Conservation (phyloP, 2,797 vertebrate species). For the Gephyroberyx darwinii region DNA sequence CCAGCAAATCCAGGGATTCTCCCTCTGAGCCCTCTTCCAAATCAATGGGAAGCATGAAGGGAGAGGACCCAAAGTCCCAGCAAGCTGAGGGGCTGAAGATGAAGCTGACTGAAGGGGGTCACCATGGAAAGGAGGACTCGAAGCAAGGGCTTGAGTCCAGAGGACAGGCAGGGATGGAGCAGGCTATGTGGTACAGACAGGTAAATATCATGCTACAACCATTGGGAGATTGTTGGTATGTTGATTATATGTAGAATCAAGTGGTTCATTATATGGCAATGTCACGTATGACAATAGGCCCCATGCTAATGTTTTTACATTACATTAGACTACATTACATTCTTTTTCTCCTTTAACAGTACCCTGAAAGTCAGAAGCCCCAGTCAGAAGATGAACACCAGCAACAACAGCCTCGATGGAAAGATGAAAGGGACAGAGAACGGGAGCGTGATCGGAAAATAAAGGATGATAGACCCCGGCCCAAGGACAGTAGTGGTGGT, state of each 20-base stretch:
- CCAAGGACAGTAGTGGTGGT: slow-evolving; percentile 84
- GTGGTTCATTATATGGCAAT: background rate
- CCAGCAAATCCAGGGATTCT: slow-evolving; percentile 89
- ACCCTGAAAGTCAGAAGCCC: slow-evolving; percentile 85
- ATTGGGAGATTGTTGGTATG: background rate
- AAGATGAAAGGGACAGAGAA: slow-evolving; percentile 84
- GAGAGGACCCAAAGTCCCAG: slow-evolving; percentile 91
- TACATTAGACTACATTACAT: too few species aligned
- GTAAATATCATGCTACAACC: slow-evolving; percentile 75
- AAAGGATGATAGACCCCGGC: slow-evolving; percentile 89
- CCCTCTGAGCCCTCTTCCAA: slow-evolving; percentile 87
- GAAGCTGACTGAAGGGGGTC: slow-evolving; percentile 89
- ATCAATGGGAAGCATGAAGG: slow-evolving; percentile 91
- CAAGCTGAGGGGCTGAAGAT: slow-evolving; percentile 92
- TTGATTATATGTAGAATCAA: background rate
- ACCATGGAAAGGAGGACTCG: slow-evolving; percentile 92
- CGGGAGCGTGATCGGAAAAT: slow-evolving; percentile 86
- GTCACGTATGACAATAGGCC: background rate
- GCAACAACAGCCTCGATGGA: slow-evolving; percentile 87
- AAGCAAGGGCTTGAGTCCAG: slow-evolving; percentile 87
- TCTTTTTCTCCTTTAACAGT: slow-evolving; percentile 84
- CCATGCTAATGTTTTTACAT: too few species aligned
- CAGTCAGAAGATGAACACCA: slow-evolving; percentile 77
- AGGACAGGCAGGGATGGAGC: slow-evolving; percentile 89
- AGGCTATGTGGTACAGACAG: slow-evolving; percentile 96